These are phyloP conservation scores for Drosophila mauritiana DNA, from an alignment of 1,140 invertebrate genomes.

Conservation along the genomic window DNA sequence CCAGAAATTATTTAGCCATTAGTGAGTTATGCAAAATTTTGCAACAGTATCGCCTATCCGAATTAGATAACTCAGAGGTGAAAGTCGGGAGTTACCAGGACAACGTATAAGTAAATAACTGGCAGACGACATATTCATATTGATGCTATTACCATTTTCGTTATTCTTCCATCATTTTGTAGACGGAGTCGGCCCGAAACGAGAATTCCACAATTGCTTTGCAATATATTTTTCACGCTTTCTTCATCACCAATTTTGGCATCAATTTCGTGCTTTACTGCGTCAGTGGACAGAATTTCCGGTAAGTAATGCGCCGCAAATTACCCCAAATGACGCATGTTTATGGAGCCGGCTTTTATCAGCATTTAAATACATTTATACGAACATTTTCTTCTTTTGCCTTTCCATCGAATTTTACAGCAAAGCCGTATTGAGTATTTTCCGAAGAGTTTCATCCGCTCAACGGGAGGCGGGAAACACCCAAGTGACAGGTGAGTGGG, in stretches of 20 bases:
- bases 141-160: constrained; percentile 3
- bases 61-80: neutral
- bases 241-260: constrained; percentile 93
- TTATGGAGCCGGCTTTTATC: constrained; percentile 28
- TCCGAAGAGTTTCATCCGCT: constrained; percentile 71
- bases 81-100: neutral
- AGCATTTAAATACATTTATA: constrained; percentile 26
- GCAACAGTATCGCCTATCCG: neutral
- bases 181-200: constrained; percentile 73
- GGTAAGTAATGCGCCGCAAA: constrained; percentile 82
- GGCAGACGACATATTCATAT: neutral
- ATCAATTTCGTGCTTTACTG: constrained; percentile 95
- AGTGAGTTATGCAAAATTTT: constrained; percentile 13
- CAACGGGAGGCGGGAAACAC: constrained; percentile 81
- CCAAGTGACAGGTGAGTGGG: constrained; percentile 85
- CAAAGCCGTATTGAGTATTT: constrained; percentile 80
- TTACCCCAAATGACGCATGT: constrained; percentile 25
- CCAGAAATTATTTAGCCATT: constrained; percentile 7
- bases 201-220: constrained; percentile 69
- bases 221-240: constrained; percentile 83
- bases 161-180: neutral
- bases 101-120: constrained; percentile 11
- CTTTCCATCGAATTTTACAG: constrained; percentile 30
- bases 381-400: neutral
- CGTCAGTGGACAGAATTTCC: constrained; percentile 92